Evolutionary conservation across 2,888 invertebrate species (phyloP).

Genomic region (Protonemura montana): DNA sequence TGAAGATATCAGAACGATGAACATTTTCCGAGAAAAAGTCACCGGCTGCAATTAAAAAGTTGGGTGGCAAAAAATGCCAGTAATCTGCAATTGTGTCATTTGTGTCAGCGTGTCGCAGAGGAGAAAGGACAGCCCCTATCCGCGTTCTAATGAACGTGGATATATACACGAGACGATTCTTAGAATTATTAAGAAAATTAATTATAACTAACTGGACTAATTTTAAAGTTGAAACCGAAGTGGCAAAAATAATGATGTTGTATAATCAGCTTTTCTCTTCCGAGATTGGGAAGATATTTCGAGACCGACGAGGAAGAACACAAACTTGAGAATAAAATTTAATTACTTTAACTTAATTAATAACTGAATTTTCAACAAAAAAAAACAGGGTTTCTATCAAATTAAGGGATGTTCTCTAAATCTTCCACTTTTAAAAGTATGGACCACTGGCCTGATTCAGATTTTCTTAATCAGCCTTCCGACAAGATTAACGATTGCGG

Average conservation of each 20-base stretch:
- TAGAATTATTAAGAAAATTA: slow-evolving; percentile 19
- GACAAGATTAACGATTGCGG: background rate
- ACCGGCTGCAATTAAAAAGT: background rate
- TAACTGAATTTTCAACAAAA: slow-evolving; percentile 21
- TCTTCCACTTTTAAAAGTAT: background rate
- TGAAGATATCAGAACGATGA: background rate
- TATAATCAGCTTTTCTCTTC: slow-evolving; percentile 28
- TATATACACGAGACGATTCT: slow-evolving; percentile 9
- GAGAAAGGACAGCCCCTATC: background rate
- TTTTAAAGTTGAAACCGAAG: slow-evolving; percentile 32
- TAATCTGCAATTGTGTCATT: background rate
- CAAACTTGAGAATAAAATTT: slow-evolving; percentile 19
- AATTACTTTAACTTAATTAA: slow-evolving; percentile 36
- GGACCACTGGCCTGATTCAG: background rate
- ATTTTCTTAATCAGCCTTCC: background rate
- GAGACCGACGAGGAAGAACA: background rate
- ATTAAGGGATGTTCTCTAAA: slow-evolving; percentile 17
- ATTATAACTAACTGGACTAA: slow-evolving; percentile 19
- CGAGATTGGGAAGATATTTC: slow-evolving; percentile 13
- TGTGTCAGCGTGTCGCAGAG: background rate
- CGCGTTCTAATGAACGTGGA: background rate
- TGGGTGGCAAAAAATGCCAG: background rate
- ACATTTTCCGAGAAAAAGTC: background rate
- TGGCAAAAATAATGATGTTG: slow-evolving; percentile 38
- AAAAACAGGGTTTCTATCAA: slow-evolving; percentile 7